Conservation (phyloP, 2,797 vertebrate species). For the Ptychadena robeensis region DNA sequence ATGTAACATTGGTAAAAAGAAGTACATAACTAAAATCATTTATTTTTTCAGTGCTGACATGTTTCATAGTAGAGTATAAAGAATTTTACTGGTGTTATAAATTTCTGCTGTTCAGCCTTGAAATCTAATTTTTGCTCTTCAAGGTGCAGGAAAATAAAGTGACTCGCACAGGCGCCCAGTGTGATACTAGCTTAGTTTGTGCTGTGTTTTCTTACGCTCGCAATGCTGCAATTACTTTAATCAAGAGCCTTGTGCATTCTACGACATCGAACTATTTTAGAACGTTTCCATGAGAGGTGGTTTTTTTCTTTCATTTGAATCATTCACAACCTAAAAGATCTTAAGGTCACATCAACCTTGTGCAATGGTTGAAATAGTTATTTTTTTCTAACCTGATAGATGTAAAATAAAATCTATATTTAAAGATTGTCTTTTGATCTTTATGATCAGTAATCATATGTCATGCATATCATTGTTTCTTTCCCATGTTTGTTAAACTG, state of each 20-base stretch:
- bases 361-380: background rate
- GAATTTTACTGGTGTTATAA: constrained; percentile 58
- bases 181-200: background rate
- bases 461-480: too few relatives aligned
- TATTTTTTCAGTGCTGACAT: constrained; percentile 61
- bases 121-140: constrained; percentile 59
- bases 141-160: constrained; percentile 53
- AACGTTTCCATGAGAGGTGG: background rate
- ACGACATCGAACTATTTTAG: background rate
- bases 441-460: too few relatives aligned
- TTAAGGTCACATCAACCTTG: background rate
- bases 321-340: background rate
- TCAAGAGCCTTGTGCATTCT: background rate
- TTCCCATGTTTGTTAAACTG: too few relatives aligned
- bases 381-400: background rate
- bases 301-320: background rate
- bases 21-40: constrained; percentile 57
- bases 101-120: constrained; percentile 56
- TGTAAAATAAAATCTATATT: too few relatives aligned
- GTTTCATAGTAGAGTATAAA: constrained; percentile 61
- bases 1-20: constrained; percentile 48
- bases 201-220: background rate
- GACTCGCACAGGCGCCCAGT: constrained; percentile 15
- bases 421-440: background rate
- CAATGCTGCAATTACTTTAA: constrained; percentile 44